These are phyloP conservation scores for Copsychus sechellarum DNA, from an alignment of 2,113 vertebrate genomes.

Conservation along the genomic window DNA sequence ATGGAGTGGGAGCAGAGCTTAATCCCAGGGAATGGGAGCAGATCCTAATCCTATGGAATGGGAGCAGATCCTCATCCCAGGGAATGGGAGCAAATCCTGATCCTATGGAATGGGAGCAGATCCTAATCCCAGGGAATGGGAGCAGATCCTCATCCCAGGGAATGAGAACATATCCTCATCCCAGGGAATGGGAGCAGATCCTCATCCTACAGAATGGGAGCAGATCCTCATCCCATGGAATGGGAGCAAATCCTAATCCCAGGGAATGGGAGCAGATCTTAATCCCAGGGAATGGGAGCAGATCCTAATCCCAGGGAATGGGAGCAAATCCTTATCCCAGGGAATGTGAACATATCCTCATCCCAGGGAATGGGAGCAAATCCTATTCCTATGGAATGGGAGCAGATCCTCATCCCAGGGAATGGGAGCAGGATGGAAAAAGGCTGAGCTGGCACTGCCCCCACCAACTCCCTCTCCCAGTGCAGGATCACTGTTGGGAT, in stretches of 20 bases:
- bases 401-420: background rate
- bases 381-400: rapidly evolving
- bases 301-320: too few relatives aligned
- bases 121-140: background rate
- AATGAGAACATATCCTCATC: too few relatives aligned
- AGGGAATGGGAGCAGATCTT: background rate
- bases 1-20: background rate
- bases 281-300: background rate
- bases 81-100: background rate
- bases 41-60: rapidly evolving
- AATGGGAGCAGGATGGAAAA: background rate
- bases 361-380: too few relatives aligned
- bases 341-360: rapidly evolving
- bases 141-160: too few relatives aligned
- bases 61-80: background rate
- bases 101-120: too few relatives aligned
- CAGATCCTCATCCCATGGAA: background rate
- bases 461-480: too few relatives aligned
- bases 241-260: rapidly evolving
- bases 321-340: background rate
- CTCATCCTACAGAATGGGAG: too few relatives aligned
- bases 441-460: background rate
- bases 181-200: rapidly evolving
- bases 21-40: background rate
- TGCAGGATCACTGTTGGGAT: too few relatives aligned